Evolutionary conservation across 2,888 invertebrate species (phyloP).

Genomic region (Callyntrura sp.): DNA sequence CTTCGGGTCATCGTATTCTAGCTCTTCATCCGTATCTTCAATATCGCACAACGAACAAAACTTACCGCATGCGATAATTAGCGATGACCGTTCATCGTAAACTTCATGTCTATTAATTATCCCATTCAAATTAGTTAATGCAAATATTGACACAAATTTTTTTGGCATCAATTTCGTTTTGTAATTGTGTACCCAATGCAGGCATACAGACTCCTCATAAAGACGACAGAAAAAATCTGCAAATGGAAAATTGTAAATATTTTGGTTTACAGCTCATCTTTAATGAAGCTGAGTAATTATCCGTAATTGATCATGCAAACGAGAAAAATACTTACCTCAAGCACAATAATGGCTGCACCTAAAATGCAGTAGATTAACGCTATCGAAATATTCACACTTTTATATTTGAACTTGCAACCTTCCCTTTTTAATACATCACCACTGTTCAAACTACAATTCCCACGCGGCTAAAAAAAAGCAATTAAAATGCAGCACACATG

Average conservation of each 20-base stretch:
- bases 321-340: conserved; percentile 43
- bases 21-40: conserved; percentile 63
- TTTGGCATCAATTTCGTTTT: too few species aligned
- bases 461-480: too few species aligned
- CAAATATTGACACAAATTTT: background rate
- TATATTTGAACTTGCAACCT: background rate
- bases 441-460: too few species aligned
- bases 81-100: conserved; percentile 58
- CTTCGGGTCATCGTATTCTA: conserved; percentile 38
- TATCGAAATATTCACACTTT: conserved; percentile 13
- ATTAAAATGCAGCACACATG: too few species aligned
- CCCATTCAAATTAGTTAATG: background rate
- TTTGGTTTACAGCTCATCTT: too few species aligned
- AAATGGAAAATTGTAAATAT: background rate
- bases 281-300: too few species aligned
- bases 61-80: conserved; percentile 51
- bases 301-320: background rate
- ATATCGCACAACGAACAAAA: conserved; percentile 66
- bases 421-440: too few species aligned
- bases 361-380: background rate
- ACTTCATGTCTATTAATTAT: conserved; percentile 55
- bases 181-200: conserved; percentile 45
- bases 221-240: conserved; percentile 41
- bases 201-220: conserved; percentile 53
- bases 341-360: background rate